Conservation (phyloP, 2,797 vertebrate species). For the Muscicapa comitata region DNA sequence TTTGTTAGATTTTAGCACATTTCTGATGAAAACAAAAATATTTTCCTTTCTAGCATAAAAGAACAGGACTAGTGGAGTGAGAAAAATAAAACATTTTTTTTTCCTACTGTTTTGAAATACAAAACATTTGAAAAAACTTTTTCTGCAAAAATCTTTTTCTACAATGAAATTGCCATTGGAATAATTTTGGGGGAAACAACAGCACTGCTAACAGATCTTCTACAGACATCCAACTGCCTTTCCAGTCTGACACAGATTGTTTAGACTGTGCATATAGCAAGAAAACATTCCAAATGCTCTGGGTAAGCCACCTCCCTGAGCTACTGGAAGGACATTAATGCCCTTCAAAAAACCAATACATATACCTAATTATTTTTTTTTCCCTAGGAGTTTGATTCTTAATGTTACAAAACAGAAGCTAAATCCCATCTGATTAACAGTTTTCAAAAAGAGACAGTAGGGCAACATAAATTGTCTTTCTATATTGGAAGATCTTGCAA, state of each 20-base stretch:
- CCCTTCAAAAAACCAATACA: background rate
- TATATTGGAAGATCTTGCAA: background rate
- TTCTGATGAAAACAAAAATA: background rate
- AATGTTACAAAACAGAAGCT: background rate
- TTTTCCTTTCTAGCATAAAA: background rate
- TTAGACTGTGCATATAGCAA: background rate
- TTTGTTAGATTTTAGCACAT: background rate
- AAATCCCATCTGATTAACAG: background rate
- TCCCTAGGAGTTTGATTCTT: background rate
- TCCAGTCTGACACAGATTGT: background rate
- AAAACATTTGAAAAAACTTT: background rate
- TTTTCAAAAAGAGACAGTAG: background rate
- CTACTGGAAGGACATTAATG: background rate
- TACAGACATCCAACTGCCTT: background rate
- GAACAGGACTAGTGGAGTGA: background rate
- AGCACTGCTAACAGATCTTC: background rate
- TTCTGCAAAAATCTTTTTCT: background rate
- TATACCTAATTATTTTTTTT: background rate
- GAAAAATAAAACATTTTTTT: background rate
- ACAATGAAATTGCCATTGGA: background rate
- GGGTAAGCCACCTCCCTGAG: background rate
- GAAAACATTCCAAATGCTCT: background rate
- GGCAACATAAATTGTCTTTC: background rate
- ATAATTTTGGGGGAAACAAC: background rate
- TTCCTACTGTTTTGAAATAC: background rate